Percentiles rank a stretch among this genome's conserved stretches.
Conservation (phyloP, 2,113 vertebrate species). For the Varanus komodoensis region DNA sequence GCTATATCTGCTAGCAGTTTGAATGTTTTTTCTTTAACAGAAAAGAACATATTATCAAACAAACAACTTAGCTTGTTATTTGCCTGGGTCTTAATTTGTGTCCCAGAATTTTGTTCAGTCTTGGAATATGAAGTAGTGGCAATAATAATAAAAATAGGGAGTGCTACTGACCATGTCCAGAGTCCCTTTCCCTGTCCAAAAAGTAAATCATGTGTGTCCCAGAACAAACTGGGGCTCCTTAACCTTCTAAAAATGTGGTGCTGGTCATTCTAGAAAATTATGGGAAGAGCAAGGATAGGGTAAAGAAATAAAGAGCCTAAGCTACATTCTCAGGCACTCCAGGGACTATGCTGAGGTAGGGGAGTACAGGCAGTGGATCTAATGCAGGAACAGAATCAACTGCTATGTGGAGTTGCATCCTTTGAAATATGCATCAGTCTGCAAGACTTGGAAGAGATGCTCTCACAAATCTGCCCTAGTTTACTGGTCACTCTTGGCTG, state of each 20-base stretch:
- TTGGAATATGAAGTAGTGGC: not conserved
- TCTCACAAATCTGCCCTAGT: accelerated
- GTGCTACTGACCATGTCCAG: not conserved
- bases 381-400: not conserved
- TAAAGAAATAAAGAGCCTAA: not conserved
- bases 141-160: not conserved
- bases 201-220: not conserved
- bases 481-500: slow-evolving; percentile 26
- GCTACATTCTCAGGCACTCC: not conserved
- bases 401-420: not conserved
- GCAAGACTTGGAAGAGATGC: slow-evolving; percentile 33
- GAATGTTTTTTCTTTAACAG: not conserved
- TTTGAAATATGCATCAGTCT: slow-evolving; percentile 46
- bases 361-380: not conserved
- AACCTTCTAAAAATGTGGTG: not conserved
- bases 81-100: not conserved
- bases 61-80: not conserved
- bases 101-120: not conserved
- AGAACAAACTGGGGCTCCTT: not conserved
- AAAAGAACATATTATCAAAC: not conserved
- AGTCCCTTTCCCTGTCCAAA: not conserved
- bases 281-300: not conserved
- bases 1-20: not conserved
- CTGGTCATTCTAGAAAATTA: not conserved
- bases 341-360: not conserved